phyloP scores from a whole-genome alignment of 2,797 vertebrate species.

The Decapterus maruadsi region DNA sequence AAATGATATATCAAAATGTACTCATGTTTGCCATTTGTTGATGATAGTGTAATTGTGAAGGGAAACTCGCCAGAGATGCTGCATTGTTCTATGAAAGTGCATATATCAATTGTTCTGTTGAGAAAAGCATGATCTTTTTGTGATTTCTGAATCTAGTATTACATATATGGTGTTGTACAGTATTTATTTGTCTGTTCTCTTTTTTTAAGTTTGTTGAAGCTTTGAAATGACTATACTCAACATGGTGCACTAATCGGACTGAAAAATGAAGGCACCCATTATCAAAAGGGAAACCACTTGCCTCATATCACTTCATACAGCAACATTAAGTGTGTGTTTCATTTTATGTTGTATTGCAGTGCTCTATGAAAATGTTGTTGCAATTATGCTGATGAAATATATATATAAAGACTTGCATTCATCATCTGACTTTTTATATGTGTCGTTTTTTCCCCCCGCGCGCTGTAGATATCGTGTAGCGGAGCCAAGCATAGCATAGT shows the following conservation, averaged over 20 bases:
- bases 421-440: constrained; percentile 60
- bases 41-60: constrained; percentile 73
- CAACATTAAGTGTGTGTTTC: constrained; percentile 68
- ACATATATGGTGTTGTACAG: constrained; percentile 87
- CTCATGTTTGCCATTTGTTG: constrained; percentile 66
- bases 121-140: constrained; percentile 80
- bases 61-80: constrained; percentile 73
- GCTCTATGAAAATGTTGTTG: constrained; percentile 79
- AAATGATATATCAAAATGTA: constrained; percentile 66
- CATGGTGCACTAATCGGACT: constrained; percentile 81
- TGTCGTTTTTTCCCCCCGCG: constrained; percentile 52
- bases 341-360: constrained; percentile 74
- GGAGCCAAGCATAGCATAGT: constrained; percentile 41
- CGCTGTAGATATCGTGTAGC: background rate
- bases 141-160: constrained; percentile 81
- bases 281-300: constrained; percentile 80
- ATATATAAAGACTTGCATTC: constrained; percentile 83
- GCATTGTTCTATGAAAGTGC: constrained; percentile 72
- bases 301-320: constrained; percentile 69
- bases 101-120: constrained; percentile 70
- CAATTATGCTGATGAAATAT: constrained; percentile 82
- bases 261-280: constrained; percentile 68
- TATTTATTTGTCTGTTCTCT: constrained; percentile 87
- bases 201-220: constrained; percentile 78
- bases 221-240: constrained; percentile 82